Conservation (phyloP, 2,888 invertebrate genomes). For the Nomada fucata region DNA sequence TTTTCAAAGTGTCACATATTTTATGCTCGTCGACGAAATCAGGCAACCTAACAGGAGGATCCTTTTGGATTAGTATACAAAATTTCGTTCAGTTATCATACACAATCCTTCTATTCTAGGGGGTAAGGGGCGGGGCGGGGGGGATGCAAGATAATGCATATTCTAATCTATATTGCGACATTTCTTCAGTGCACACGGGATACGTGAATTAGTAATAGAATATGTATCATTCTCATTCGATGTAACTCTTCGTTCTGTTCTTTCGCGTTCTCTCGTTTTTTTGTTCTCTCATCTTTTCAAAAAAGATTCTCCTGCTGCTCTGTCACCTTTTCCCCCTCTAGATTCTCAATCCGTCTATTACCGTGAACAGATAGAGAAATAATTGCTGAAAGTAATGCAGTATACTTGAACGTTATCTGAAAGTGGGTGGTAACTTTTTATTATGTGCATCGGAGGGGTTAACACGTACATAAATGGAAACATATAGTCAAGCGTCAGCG, state of each 20-base stretch:
- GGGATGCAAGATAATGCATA: conserved; percentile 48
- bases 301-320: conserved; percentile 34
- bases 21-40: not conserved
- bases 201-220: conserved; percentile 39
- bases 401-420: conserved; percentile 32
- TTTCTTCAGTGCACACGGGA: conserved; percentile 44
- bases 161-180: conserved; percentile 51
- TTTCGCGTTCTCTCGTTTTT: conserved; percentile 21
- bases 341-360: conserved; percentile 43
- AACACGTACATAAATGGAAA: conserved; percentile 45
- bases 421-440: conserved; percentile 36
- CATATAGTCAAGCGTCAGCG: conserved; percentile 38
- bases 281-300: not conserved
- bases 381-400: conserved; percentile 60
- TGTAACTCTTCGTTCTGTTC: not conserved
- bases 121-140: conserved; percentile 24
- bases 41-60: not conserved
- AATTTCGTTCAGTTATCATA: conserved; percentile 56
- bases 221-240: conserved; percentile 1
- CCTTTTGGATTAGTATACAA: conserved; percentile 63
- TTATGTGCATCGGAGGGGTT: conserved; percentile 13
- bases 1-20: not conserved
- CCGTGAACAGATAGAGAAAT: conserved; percentile 44
- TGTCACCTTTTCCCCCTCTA: conserved; percentile 44
- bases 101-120: conserved; percentile 62